Conservation (phyloP, 2,888 invertebrate genomes). For the Euspilapteryx auroguttella region DNA sequence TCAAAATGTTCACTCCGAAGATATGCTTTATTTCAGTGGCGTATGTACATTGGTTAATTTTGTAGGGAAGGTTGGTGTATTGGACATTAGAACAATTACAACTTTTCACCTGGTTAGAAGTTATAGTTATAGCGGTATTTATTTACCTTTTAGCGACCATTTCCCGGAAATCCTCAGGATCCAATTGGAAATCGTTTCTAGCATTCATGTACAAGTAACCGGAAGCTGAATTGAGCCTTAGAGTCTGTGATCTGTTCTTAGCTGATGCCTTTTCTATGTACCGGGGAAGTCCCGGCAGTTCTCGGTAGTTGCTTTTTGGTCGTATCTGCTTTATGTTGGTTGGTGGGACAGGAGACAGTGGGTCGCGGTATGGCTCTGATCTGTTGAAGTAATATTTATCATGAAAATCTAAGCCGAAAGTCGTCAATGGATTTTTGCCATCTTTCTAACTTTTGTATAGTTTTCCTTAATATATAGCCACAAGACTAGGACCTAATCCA, state of each 20-base stretch:
- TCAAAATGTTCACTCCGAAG: no score
- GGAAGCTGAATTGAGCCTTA: constrained; percentile 48
- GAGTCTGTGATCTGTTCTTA: constrained; percentile 36
- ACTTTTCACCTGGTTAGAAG: no score
- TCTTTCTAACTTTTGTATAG: no score
- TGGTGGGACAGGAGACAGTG: constrained; percentile 42
- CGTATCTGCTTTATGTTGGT: constrained; percentile 39
- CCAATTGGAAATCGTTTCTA: constrained; percentile 46
- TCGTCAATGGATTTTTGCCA: no score
- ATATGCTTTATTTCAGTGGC: no score
- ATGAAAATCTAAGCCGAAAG: no score
- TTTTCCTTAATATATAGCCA: no score
- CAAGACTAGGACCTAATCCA: no score
- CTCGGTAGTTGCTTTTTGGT: constrained; percentile 26
- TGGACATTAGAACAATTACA: no score
- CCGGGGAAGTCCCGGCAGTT: constrained; percentile 32
- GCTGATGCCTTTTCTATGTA: constrained; percentile 42
- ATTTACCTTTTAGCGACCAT: constrained; percentile 42
- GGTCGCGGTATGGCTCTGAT: constrained; percentile 41
- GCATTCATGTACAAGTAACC: constrained; percentile 57
- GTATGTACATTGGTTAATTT: no score
- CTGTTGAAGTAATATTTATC: constrained; percentile 29
- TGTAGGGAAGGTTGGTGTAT: no score
- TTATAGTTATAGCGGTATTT: no score
- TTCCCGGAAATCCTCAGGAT: constrained; percentile 47